Conservation (phyloP, 2,888 invertebrate species). For the Leptopilina myrica region DNA sequence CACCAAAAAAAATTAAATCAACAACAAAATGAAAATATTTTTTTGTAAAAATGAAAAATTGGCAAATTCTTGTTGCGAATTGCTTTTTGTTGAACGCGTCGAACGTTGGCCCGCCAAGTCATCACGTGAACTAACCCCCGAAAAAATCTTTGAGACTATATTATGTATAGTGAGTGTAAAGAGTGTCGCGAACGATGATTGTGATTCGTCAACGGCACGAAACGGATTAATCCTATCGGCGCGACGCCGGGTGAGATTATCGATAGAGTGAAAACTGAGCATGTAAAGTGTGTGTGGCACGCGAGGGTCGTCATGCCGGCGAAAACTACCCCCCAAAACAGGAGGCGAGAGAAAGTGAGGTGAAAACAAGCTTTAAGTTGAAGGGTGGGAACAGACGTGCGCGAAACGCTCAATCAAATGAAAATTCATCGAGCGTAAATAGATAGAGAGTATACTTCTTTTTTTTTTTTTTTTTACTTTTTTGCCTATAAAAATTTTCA, state of each 20-base stretch:
- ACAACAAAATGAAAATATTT: not conserved
- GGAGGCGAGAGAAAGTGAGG: slow-evolving; percentile 28
- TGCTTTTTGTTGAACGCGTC: slow-evolving; percentile 27
- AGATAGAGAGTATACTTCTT: no score
- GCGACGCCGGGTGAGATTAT: slow-evolving; percentile 38
- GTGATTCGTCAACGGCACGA: slow-evolving; percentile 45
- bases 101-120: slow-evolving; percentile 46
- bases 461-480: no score
- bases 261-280: slow-evolving; percentile 37
- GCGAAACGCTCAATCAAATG: slow-evolving; percentile 25
- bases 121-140: slow-evolving; percentile 62
- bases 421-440: slow-evolving; percentile 21
- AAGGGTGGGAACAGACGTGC: slow-evolving; percentile 28
- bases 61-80: not conserved
- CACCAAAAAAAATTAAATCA: not conserved
- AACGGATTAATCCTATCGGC: slow-evolving; percentile 39
- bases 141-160: slow-evolving; percentile 63
- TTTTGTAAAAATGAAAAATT: not conserved
- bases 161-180: slow-evolving; percentile 55
- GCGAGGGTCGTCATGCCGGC: slow-evolving; percentile 36
- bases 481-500: no score
- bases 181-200: slow-evolving; percentile 52
- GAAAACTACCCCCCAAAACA: slow-evolving; percentile 41
- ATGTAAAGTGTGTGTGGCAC: slow-evolving; percentile 36
- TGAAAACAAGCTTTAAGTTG: slow-evolving; percentile 1